Percentiles rank a stretch among this genome's conserved stretches.
These are phyloP conservation scores for Hemaris fuciformis DNA, from an alignment of 2,888 invertebrate genomes.

Conservation along the genomic window DNA sequence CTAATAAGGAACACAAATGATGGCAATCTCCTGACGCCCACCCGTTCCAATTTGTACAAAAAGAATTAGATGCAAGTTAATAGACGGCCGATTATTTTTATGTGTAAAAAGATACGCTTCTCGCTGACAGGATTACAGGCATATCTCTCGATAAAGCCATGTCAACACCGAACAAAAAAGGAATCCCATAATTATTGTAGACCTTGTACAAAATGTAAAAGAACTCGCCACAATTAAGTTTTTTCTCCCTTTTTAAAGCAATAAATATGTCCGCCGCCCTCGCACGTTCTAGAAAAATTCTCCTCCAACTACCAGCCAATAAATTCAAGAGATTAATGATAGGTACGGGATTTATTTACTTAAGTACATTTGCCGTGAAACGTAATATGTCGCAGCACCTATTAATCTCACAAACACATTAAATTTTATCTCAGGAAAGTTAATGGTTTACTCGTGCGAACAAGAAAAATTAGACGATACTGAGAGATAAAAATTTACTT, in stretches of 20 bases:
- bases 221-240: constrained; percentile 54
- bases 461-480: constrained; percentile 38
- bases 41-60: constrained; percentile 62
- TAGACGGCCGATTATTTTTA: constrained; percentile 20
- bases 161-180: constrained; percentile 37
- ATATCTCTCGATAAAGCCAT: constrained; percentile 53
- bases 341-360: constrained; percentile 71
- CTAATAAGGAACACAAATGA: constrained; percentile 71
- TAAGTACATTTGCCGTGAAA: constrained; percentile 68
- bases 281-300: constrained; percentile 52
- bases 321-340: constrained; percentile 76
- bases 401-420: constrained; percentile 68
- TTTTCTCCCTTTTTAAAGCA: constrained; percentile 59
- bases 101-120: constrained; percentile 35
- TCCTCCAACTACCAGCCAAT: constrained; percentile 62
- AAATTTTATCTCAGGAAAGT: constrained; percentile 45
- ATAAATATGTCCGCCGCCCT: constrained; percentile 73
- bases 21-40: constrained; percentile 56
- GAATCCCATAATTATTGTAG: constrained; percentile 36
- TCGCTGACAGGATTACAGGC: constrained; percentile 54
- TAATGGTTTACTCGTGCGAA: constrained; percentile 51
- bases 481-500: constrained; percentile 25
- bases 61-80: constrained; percentile 16
- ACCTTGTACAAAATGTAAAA: constrained; percentile 52
- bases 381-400: constrained; percentile 64